Percentiles rank a stretch among this genome's conserved stretches.
phyloP scores from a whole-genome alignment of 53 echinoderm and acorn worm species.

The Temnopleurus reevesii region DNA sequence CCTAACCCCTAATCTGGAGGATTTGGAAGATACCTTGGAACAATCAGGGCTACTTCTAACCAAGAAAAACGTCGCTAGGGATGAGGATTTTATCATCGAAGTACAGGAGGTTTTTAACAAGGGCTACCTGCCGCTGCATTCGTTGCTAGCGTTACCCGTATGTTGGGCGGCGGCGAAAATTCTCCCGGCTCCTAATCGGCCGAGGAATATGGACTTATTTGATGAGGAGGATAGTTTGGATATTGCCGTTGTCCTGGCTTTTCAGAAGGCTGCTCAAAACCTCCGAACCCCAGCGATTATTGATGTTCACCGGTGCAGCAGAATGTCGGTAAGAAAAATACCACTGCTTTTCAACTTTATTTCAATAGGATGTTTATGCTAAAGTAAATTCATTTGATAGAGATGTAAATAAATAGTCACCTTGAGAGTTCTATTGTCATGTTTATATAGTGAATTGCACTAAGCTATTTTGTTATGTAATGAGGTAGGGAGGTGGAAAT shows the following conservation, averaged over 20 bases:
- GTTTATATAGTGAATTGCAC: no score
- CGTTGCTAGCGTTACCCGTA: slow-evolving; percentile 85
- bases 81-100: slow-evolving; percentile 86
- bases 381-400: no score
- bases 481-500: neutral
- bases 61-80: slow-evolving; percentile 88
- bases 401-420: neutral
- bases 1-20: slow-evolving; percentile 57
- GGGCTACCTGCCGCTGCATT: slow-evolving; percentile 81
- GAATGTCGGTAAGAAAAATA: slow-evolving; percentile 81
- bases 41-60: slow-evolving; percentile 82
- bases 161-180: slow-evolving; percentile 88
- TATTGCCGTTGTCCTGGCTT: slow-evolving; percentile 81
- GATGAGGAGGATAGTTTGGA: slow-evolving; percentile 78
- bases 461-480: neutral
- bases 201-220: slow-evolving; percentile 81
- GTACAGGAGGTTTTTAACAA: slow-evolving; percentile 84
- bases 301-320: slow-evolving; percentile 82
- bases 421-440: neutral
- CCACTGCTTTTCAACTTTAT: no score
- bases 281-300: slow-evolving; percentile 70
- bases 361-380: neutral
- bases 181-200: slow-evolving; percentile 67
- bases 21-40: slow-evolving; percentile 75
- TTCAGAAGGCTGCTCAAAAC: slow-evolving; percentile 80